Conservation (phyloP, 1,140 invertebrate species). For the Coboldia fuscipes region DNA sequence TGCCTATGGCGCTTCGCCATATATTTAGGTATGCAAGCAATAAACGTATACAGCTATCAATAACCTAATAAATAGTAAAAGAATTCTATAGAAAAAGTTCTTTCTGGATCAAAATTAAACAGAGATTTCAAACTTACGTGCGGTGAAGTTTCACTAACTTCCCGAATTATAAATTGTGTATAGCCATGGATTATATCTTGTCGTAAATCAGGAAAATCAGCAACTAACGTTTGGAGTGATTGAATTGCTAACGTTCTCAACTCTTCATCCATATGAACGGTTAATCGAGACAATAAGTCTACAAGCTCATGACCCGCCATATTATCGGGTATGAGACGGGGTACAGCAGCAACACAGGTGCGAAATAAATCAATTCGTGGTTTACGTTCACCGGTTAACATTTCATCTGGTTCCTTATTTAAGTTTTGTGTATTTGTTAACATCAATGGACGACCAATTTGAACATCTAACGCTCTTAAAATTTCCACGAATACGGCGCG, state of each 20-base stretch:
- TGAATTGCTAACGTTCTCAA: conserved; percentile 81
- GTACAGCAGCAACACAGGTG: conserved; percentile 95
- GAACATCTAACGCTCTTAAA: conserved; percentile 79
- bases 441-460: conserved; percentile 67
- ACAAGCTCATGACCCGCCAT: conserved; percentile 87
- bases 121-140: conserved; percentile 24
- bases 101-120: conserved; percentile 1
- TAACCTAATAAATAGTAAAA: background rate
- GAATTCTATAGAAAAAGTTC: background rate
- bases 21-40: conserved; percentile 76
- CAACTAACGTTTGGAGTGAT: conserved; percentile 83
- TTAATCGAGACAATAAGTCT: conserved; percentile 74
- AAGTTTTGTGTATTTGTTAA: conserved; percentile 90
- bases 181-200: conserved; percentile 89
- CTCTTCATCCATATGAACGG: conserved; percentile 84
- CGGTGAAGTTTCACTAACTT: conserved; percentile 73
- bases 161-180: conserved; percentile 83
- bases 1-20: conserved; percentile 65
- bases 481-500: conserved; percentile 92
- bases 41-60: conserved; percentile 67
- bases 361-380: conserved; percentile 94
- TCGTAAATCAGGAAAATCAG: conserved; percentile 93
- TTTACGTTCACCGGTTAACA: conserved; percentile 93
- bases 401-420: conserved; percentile 89
- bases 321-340: conserved; percentile 88